Conservation (phyloP, 2,888 invertebrate genomes). For the Nemotelus nigrinus region DNA sequence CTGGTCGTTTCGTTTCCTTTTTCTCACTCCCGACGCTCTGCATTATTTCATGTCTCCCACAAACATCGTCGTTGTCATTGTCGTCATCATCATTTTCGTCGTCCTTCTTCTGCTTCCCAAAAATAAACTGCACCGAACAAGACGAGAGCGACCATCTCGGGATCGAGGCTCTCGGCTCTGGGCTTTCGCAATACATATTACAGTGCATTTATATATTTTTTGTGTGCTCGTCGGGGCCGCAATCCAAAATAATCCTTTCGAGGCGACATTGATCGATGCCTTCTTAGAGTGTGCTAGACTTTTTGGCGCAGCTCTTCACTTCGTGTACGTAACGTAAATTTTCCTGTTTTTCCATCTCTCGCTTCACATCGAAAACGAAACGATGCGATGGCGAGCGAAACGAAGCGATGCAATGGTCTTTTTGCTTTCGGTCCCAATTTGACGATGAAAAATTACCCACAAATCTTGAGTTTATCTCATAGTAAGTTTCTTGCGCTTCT, state of each 20-base stretch:
- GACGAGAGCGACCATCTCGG: slow-evolving; percentile 28
- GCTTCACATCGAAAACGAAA: slow-evolving; percentile 34
- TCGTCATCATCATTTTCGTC: slow-evolving; percentile 34
- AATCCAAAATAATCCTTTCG: slow-evolving; percentile 51
- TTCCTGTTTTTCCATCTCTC: slow-evolving; percentile 45
- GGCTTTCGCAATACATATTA: slow-evolving; percentile 26
- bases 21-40: slow-evolving; percentile 6
- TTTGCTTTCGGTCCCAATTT: slow-evolving; percentile 42
- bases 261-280: slow-evolving; percentile 52
- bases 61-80: slow-evolving; percentile 14
- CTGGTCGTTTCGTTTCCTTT: slow-evolving; percentile 6
- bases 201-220: slow-evolving; percentile 41
- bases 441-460: slow-evolving; percentile 52
- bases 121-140: slow-evolving; percentile 35
- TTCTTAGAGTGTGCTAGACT: slow-evolving; percentile 51
- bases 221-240: slow-evolving; percentile 49
- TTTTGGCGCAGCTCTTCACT: slow-evolving; percentile 51
- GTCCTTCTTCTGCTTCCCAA: slow-evolving; percentile 26
- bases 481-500: slow-evolving; percentile 29
- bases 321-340: slow-evolving; percentile 44
- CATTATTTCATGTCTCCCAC: slow-evolving; percentile 12
- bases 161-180: slow-evolving; percentile 17
- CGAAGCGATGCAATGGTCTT: background rate
- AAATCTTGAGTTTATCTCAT: slow-evolving; percentile 49
- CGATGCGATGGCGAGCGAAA: background rate